Evolutionary conservation across 2,888 invertebrate genomes (phyloP), one percentile per base, ranked within the genome.

Genomic region (Xanthorhoe spadicearia): DNA sequence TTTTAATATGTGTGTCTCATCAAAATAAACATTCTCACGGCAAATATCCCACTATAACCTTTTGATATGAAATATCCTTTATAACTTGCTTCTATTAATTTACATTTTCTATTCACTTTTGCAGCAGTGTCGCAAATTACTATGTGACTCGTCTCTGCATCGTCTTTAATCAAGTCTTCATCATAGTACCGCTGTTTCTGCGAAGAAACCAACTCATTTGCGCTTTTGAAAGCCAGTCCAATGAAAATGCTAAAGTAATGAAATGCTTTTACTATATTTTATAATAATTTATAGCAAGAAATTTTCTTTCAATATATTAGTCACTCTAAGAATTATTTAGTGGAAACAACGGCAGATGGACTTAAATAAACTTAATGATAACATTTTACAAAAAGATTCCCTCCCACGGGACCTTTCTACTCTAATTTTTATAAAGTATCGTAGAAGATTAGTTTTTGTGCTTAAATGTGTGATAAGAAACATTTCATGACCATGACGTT

Each of bases 151-250:
- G 38, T 13, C 38, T 43, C 5, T 43, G 38, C 38, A 43, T 43
- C 18, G 19, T 9, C 10, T 13, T 56, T 56, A 57, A 48, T 49
- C 10, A 49, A 57, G 57, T 57, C 32, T 48, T 17, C 13, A 48
- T 17, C 48, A 17, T 17, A 15, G 28, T 46, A 13, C 38, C 38
- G 38, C 38, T 43, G 38, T 43, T 43, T 43, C n/a, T 49, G 13
- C 8, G 50, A 64, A 62, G 63, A 64, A 64, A 60, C 28, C 58
- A 72, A 54, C 67, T 61, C 62, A 67, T 67, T 62, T 58, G 17
- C 38, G 64, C 59, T 68, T 72, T 72, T 72, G 72, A 72, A 50
- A 23, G 66, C 65, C 50, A 54, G 64, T 49, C 56, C 49, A 19
- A 68, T 50, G 62, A 53, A 48, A 46, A 48, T 48, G 15, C 48